Conservation (phyloP, 2,113 vertebrate species). For the Holacanthus passer region DNA sequence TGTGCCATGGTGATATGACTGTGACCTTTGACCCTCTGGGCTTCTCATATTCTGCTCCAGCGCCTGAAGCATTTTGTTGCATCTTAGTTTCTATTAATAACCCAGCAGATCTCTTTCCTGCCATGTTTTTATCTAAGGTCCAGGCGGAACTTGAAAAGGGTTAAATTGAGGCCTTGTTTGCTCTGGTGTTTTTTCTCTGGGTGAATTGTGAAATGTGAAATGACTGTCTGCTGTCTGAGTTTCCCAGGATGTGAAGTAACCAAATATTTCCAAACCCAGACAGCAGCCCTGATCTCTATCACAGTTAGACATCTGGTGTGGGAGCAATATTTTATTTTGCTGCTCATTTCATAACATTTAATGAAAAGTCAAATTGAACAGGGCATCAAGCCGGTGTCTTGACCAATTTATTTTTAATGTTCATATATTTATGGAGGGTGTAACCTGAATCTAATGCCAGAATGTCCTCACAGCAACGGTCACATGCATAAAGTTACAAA, state of each 20-base stretch:
- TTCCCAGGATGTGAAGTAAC: not conserved
- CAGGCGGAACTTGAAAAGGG: not conserved
- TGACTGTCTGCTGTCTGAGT: not conserved
- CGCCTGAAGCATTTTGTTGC: not conserved
- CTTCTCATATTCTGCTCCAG: not conserved
- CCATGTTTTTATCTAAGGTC: not conserved
- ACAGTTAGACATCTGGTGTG: not conserved
- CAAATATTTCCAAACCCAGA: slow-evolving; percentile 14
- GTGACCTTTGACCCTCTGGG: slow-evolving; percentile 6
- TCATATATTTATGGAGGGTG: not conserved
- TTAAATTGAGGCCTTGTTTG: not conserved
- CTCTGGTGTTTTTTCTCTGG: not conserved
- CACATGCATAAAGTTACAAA: not conserved
- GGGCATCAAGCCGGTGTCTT: no score
- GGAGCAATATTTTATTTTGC: not conserved
- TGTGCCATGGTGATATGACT: not conserved
- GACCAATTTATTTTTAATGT: no score
- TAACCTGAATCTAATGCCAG: not conserved
- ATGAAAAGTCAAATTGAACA: not conserved
- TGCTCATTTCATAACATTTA: not conserved
- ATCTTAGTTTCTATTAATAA: not conserved
- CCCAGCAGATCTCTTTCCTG: not conserved
- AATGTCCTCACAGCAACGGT: not conserved
- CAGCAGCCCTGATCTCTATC: slow-evolving; percentile 12
- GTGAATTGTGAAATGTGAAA: slow-evolving; percentile 41